A percentile compares a stretch with the other conserved stretches of the same genome.
phyloP scores from a whole-genome alignment of 2,113 vertebrate species.

The Origma solitaria region DNA sequence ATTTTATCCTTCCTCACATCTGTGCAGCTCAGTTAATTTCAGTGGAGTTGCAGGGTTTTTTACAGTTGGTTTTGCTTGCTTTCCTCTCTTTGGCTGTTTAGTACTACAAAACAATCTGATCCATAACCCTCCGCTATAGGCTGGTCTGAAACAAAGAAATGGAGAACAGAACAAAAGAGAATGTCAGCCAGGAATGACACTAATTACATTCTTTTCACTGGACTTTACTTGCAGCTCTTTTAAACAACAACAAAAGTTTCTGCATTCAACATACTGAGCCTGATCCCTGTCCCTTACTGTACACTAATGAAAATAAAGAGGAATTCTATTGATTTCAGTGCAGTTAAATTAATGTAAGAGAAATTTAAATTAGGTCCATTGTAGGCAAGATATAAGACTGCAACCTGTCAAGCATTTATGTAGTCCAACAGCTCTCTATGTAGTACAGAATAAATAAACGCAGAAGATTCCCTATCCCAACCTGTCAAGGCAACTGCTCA shows the following conservation, averaged over 20 bases:
- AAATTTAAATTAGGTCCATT: constrained; percentile 28
- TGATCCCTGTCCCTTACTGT: background rate
- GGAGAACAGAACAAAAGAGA: background rate
- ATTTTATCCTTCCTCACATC: background rate
- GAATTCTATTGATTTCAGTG: constrained; percentile 4
- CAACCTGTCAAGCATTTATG: background rate
- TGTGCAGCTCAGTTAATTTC: background rate
- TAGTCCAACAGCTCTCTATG: background rate
- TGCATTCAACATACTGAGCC: background rate
- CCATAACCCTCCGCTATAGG: background rate
- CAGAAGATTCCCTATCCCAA: background rate
- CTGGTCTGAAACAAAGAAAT: background rate
- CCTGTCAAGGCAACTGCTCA: background rate
- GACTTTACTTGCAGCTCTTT: background rate
- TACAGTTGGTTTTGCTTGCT: background rate
- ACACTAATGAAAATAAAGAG: constrained; percentile 6
- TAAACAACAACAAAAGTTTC: background rate
- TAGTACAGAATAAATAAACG: background rate
- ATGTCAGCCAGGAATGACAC: background rate
- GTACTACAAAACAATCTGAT: background rate
- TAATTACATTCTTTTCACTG: constrained; percentile 38
- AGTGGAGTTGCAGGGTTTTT: background rate
- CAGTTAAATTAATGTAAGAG: background rate
- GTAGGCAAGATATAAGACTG: background rate
- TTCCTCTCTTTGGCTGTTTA: background rate